Base-by-base conservation (phyloP, 2,888 invertebrate genomes). In the Caenorhabditis sp. region DNA sequence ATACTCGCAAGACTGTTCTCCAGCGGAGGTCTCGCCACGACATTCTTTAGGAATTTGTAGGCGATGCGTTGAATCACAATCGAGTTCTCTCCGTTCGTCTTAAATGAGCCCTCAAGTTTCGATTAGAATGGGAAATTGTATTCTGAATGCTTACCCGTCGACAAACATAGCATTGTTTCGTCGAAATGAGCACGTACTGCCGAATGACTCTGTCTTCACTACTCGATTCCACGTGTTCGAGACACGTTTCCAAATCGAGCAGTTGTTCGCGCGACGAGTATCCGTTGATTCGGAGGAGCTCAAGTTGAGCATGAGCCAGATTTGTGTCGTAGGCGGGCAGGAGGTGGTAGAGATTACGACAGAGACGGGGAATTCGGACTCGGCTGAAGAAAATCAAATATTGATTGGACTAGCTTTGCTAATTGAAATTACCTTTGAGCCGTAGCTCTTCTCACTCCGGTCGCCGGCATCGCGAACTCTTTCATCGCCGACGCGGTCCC, bases 401-500 rank as follows among this genome's bases (percentile, higher is more conserved):
- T n/a, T n/a, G n/a, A n/a, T n/a, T 11, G 0, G 9, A 15, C 11
- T 17, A 6, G 30, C n/a, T 27, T n/a, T 2, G 15, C 4, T 13
- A 20, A 9, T 15, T 13, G 13, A 24, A 63, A 53, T 37, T n/a
- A 65, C 63, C 30, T 52, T 32, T 61, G 41, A 11, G 74, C 76
- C 5, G 65, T 58, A 0, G 73, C 55, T 30, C 76, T 37, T 45
- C 71, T 13, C 11, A 70, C 71, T 17, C 65, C 70, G 17, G 74
- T 71, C 20, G 61, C 63, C 24, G 75, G 68, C 65, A 85, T 87
- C 9, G 85, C 80, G 35, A 84, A 65, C 45, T 86, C 87, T 37
- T 86, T 84, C 56, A 88, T 70, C 0, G 88, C 88, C 5, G 87
- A 85, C 6, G 88, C 87, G 0, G 88, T 88, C 39, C 88, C 88